Base-by-base conservation (phyloP, 2,888 invertebrate genomes). In the Holacanthella duospinosa region DNA sequence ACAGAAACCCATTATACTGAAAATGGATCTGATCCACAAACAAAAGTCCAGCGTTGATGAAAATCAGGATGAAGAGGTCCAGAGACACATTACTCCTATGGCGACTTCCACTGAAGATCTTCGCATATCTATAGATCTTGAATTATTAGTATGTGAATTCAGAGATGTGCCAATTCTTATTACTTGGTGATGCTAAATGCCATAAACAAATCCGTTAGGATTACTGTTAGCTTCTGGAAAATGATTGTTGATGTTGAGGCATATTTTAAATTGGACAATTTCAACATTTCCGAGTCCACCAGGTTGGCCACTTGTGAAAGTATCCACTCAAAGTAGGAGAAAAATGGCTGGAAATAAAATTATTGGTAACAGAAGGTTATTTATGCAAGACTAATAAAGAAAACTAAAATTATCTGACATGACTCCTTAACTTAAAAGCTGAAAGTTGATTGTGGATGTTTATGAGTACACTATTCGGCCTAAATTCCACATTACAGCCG, bases 1-100 rank as follows among this genome's bases (percentile, higher is more conserved):
- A 89, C 65, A 99, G 80, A 74, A 99, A 86, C 48, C 97, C 96
- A 82, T 99, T 99, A 76, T 99, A 99, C 77, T 99, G 99, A 76
- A 97, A 97, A 79, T 97, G 97, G 75, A 97, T 88, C 75, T 97
- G 95, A 78, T 99, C 99, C 16, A 97, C 86, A 78, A 96, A 84
- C 2, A 96, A 76, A 3, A 97, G 80, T 2, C 94, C 95, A 67
- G 89, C 86, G 78, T 93, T 95, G 61, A 86, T 81, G n/a, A 91
- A 77, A 54, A 93, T 76, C 55, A 92, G 76, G 64, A 87, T 77
- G 66, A 84, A 84, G 12, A 55, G 55, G 19, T 9, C 19, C 12
- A 48, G 4, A 4, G 21, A 9, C 4, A 16, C 4, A 21, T 48
- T 48, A 9, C 21, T 48, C n/a, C n/a, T 48, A 9, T 9, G 48